Conservation (phyloP, 2,113 vertebrate species). For the Mesembrinibis cayennensis region DNA sequence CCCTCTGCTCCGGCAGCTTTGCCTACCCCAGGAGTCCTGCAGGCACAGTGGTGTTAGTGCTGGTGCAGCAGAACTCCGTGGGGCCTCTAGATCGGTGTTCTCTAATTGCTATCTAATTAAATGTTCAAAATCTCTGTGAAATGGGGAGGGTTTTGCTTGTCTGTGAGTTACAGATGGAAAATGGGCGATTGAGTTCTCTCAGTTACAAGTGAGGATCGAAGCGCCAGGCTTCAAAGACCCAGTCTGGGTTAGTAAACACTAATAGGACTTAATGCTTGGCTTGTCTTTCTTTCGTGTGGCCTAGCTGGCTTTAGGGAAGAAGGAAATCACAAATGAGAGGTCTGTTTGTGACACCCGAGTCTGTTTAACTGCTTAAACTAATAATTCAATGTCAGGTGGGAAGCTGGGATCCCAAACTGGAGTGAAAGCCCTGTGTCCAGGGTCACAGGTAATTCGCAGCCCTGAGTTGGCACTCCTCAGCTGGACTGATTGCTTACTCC, state of each 20-base stretch:
- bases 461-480: rapidly evolving
- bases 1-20: background rate
- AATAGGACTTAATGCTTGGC: background rate
- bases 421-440: rapidly evolving
- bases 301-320: background rate
- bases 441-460: background rate
- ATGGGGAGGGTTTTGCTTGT: background rate
- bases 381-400: background rate
- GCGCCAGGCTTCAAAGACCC: background rate
- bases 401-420: background rate
- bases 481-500: background rate
- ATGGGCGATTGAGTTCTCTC: background rate
- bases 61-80: rapidly evolving
- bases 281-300: background rate
- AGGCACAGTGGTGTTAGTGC: background rate
- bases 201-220: background rate
- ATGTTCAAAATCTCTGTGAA: background rate
- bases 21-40: rapidly evolving
- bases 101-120: background rate
- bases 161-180: background rate
- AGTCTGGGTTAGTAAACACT: background rate
- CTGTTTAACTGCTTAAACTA: background rate
- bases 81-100: background rate
- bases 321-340: background rate
- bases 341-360: rapidly evolving